phyloP scores from a whole-genome alignment of 2,113 vertebrate species.

The Pachypanchax playfairii region DNA sequence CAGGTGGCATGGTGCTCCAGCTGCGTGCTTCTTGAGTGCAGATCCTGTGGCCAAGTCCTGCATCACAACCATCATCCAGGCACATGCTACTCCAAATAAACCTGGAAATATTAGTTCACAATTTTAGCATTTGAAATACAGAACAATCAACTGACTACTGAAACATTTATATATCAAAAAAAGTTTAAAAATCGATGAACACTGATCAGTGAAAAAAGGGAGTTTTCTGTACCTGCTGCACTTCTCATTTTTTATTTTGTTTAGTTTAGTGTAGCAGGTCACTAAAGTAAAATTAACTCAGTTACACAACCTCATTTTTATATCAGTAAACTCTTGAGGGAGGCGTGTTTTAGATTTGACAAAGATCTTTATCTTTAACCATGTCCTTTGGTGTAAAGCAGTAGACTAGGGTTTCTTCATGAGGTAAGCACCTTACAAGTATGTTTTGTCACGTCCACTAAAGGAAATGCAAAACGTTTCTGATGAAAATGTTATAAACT shows the following conservation, averaged over 20 bases:
- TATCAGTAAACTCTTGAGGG: neutral
- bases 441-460: neutral
- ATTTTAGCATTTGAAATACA: neutral
- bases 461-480: constrained; percentile 10
- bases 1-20: neutral
- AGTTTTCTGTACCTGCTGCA: constrained; percentile 38
- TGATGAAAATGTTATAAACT: constrained; percentile 1
- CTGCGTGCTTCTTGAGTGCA: neutral
- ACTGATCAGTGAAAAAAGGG: neutral
- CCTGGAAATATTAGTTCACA: constrained; percentile 31
- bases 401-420: neutral
- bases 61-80: constrained; percentile 40
- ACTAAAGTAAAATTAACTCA: neutral
- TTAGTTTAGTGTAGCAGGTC: neutral
- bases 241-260: constrained; percentile 26
- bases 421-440: constrained; percentile 2
- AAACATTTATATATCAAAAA: neutral
- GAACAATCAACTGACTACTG: neutral
- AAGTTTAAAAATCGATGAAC: neutral
- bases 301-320: neutral
- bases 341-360: neutral
- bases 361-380: constrained; percentile 7
- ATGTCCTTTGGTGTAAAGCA: constrained; percentile 25
- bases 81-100: constrained; percentile 1
- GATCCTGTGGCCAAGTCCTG: constrained; percentile 5